Base-by-base conservation (phyloP, 2,797 vertebrate species). In the Phataginus tricuspis region DNA sequence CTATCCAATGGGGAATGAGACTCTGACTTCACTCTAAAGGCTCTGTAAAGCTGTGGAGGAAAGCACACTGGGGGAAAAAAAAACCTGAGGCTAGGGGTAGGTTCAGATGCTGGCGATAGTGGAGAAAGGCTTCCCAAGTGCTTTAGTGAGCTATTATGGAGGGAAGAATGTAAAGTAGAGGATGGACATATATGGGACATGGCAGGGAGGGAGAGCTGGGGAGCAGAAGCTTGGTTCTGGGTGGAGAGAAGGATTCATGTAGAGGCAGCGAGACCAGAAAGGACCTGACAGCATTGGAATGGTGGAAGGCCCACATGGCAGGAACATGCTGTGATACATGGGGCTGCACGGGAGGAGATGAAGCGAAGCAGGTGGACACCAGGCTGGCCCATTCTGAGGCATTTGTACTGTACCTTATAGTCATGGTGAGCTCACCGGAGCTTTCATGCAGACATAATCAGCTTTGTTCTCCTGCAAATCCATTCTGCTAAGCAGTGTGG, bases 221-320 rank as follows among this genome's bases (percentile, higher is more conserved):
- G 7, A 10, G 10, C 37, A 45, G 37, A 31, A 85, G n/a, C 45
- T 1, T 6, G 2, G 5, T 18, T 45, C 59, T 0, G 1, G 11
- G 9, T n/a, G 12, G 14, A 79, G 3, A 34, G 31, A 42, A n/a
- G 4, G 23, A 37, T 1, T 1, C 3, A 7, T 2, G 27, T 11
- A 10, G 51, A 69, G 15, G 23, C 53, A 55, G 27, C 0, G 6
- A 37, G 34, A 25, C 9, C 37, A 84, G 16, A 21, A 7, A 66
- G 21, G n/a, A 25, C 63, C 53, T 45, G 29, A 57, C 0, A 4
- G n/a, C 0, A 0, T 39, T 13, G 19, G 27, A 11, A 7, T 31
- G 11, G 18, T 15, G 11, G 68, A 18, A 34, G 63, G 23, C 25
- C 34, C 7, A 4, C 7, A 1, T 2, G 14, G 31, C 37, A 2